Evolutionary conservation across 1,140 invertebrate genomes (phyloP).

Genomic region (Adoxophyes honmai): DNA sequence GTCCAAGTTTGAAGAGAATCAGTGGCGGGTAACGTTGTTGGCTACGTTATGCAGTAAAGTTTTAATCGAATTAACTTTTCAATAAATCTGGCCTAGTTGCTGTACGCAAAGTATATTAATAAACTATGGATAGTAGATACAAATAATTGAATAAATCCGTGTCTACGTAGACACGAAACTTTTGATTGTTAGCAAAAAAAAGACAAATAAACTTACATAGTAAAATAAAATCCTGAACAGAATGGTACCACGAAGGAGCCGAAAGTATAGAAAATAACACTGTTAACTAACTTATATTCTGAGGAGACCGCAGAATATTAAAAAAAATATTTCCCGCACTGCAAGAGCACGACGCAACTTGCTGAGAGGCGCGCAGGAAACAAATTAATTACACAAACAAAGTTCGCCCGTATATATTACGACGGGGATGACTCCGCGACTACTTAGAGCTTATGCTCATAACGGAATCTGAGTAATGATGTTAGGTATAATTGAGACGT

Average conservation of each 20-base stretch:
- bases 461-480: conserved; percentile 44
- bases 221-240: not conserved
- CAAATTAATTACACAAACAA: conserved; percentile 46
- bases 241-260: too few species aligned
- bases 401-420: conserved; percentile 18
- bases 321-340: too few species aligned
- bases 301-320: too few species aligned
- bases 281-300: too few species aligned
- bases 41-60: conserved; percentile 45
- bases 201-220: not conserved
- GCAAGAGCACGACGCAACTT: conserved; percentile 12
- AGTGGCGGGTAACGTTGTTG: conserved; percentile 31
- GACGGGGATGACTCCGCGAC: conserved; percentile 17
- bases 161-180: not conserved
- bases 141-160: not conserved
- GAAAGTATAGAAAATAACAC: too few species aligned
- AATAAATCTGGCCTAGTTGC: conserved; percentile 31
- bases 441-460: conserved; percentile 33
- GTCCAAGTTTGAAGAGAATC: conserved; percentile 24
- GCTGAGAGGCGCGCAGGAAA: conserved; percentile 24
- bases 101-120: not conserved
- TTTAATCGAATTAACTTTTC: conserved; percentile 43
- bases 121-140: conserved; percentile 6
- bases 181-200: not conserved
- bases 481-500: conserved; percentile 57